Percentiles rank a stretch among this genome's conserved stretches.
phyloP scores from a whole-genome alignment of 2,797 vertebrate genomes.

The Anniella stebbinsi region DNA sequence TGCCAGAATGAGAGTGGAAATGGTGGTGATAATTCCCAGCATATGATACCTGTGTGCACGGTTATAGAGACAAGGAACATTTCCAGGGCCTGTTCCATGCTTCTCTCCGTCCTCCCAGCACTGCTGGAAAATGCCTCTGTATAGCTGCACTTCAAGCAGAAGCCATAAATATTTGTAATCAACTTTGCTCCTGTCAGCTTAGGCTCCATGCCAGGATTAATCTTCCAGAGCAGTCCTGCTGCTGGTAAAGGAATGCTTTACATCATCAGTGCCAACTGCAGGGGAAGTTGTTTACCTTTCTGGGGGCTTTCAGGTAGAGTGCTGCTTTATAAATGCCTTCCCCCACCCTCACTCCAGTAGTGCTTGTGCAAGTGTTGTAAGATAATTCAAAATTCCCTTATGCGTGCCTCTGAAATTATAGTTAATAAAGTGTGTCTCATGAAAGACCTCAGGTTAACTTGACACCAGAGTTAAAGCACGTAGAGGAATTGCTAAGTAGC shows the following conservation, averaged over 20 bases:
- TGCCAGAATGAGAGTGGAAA: neutral
- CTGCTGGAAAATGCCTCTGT: neutral
- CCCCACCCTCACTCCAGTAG: neutral
- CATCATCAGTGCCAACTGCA: neutral
- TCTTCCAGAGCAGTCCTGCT: neutral
- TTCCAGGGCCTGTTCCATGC: neutral
- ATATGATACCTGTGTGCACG: neutral
- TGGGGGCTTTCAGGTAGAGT: neutral
- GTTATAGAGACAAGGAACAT: neutral
- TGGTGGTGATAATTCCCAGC: neutral
- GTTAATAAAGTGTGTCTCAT: too few relatives aligned
- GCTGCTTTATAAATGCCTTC: neutral
- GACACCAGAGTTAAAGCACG: too few relatives aligned
- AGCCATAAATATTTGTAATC: neutral
- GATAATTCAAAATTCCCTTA: too few relatives aligned
- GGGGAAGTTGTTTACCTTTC: neutral
- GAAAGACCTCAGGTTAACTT: too few relatives aligned
- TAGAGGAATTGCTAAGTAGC: too few relatives aligned
- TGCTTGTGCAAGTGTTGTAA: too few relatives aligned
- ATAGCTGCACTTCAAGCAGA: neutral
- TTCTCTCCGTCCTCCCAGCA: neutral
- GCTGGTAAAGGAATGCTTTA: neutral
- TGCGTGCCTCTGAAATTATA: too few relatives aligned
- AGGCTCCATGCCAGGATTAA: neutral
- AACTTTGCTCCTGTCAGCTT: neutral